Evolutionary conservation across 1,140 invertebrate genomes (phyloP), one percentile per base, ranked within the genome.

Genomic region (Orius insidiosus): DNA sequence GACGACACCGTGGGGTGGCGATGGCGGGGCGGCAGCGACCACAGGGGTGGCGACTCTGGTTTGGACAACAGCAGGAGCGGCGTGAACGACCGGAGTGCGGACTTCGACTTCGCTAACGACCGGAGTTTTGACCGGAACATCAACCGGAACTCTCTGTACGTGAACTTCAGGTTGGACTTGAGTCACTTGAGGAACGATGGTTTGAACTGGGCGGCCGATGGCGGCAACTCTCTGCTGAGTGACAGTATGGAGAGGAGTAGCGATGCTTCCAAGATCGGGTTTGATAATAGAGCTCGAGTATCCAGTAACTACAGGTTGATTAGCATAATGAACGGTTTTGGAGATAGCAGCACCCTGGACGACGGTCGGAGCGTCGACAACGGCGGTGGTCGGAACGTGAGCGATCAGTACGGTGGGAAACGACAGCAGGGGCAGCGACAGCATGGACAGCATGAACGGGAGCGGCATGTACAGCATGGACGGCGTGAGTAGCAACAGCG

Each of bases 381-480:
- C 49, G 44, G 67, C 67, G 38, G 65, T 63, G 38, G 65, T 58
- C 11, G 68, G n/a, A n/a, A n/a, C n/a, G n/a, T n/a, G n/a, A n/a
- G n/a, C n/a, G n/a, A n/a, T n/a, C n/a, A n/a, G n/a, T n/a, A 19
- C 63, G 63, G 46, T 63, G 64, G 45, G 60, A 61, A 51, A 61
- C 63, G 54, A 50, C 60, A 58, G 48, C 61, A 57, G 65, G 64
- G 24, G 62, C 52, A 14, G 59, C 56, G 24, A 56, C 58, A 42
- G 56, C 57, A 35, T 56, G 53, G 34, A 56, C 55, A 16, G 59
- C 56, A 34, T 55, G 24, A 3, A 63, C 62, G 10, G 59, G 52
- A 38, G 62, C 59, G n/a, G n/a, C n/a, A n/a, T n/a, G n/a, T n/a
- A n/a, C n/a, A n/a, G n/a, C n/a, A n/a, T n/a, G n/a, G n/a, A n/a